Percentiles rank a stretch among this genome's conserved stretches.
phyloP scores from a whole-genome alignment of 2,113 vertebrate genomes.

The Chiloscyllium plagiosum region DNA sequence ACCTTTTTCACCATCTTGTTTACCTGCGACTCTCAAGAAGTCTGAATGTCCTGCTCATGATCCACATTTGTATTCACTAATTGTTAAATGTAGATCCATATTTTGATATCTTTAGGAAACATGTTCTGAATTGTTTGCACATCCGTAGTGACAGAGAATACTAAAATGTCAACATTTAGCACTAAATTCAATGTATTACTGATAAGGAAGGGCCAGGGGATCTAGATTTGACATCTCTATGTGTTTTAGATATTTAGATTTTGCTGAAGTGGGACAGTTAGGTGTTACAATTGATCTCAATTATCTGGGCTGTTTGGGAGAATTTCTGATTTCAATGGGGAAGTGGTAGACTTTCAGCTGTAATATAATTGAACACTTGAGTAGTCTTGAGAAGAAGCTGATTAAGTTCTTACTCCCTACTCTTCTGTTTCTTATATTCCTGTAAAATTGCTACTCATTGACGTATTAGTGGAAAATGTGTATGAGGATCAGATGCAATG shows the following conservation, averaged over 20 bases:
- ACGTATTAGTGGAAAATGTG: neutral
- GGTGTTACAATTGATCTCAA: neutral
- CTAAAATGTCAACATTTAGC: neutral
- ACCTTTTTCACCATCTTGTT: no score
- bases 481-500: neutral
- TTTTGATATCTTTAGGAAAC: neutral
- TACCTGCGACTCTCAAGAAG: no score
- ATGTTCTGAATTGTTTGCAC: neutral
- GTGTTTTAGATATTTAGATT: neutral
- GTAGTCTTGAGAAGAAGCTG: neutral
- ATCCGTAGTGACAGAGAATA: neutral
- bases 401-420: neutral
- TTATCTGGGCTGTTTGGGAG: neutral
- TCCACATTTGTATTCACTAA: no score
- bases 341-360: neutral
- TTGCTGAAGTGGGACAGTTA: neutral
- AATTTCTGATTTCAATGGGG: neutral
- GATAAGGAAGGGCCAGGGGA: neutral
- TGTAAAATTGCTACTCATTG: neutral
- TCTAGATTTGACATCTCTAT: neutral
- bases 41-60: no score
- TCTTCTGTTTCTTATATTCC: neutral
- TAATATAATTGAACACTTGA: neutral
- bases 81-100: neutral
- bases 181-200: neutral